Percentiles rank a stretch among this genome's conserved stretches.
Evolutionary conservation across 2,797 vertebrate genomes (phyloP).

Genomic region (Hippocampus kuda): DNA sequence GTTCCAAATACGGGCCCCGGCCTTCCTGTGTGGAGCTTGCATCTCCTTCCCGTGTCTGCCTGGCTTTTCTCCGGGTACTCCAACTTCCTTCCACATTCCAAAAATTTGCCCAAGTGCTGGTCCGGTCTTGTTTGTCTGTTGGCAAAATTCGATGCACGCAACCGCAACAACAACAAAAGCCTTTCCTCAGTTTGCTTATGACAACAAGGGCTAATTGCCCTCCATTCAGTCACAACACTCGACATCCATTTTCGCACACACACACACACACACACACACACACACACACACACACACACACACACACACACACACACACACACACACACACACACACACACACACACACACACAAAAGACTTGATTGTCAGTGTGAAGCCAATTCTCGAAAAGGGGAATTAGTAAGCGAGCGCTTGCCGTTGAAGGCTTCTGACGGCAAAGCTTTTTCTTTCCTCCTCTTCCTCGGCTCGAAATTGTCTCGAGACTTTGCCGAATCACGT

Average conservation of each 20-base stretch:
- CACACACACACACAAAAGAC: neutral
- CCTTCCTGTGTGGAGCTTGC: no score
- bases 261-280: neutral
- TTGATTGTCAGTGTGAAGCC: neutral
- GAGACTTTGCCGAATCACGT: neutral
- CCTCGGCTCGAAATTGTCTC: neutral
- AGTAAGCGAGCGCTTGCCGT: neutral
- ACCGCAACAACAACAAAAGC: neutral
- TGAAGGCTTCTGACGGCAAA: conserved; percentile 1
- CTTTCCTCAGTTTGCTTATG: neutral
- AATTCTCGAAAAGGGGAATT: neutral
- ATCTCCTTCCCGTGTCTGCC: no score
- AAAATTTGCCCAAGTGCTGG: neutral
- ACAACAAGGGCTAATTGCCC: neutral
- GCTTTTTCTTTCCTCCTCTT: neutral
- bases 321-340: no score
- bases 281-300: no score
- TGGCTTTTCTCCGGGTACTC: no score
- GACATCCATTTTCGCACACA: neutral
- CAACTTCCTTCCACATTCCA: no score
- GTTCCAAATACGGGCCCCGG: no score
- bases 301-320: no score
- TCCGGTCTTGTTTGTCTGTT: neutral
- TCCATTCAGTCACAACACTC: neutral
- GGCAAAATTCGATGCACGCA: neutral